A percentile compares a stretch with the other conserved stretches of the same genome.
Conservation (phyloP, 2,888 invertebrate genomes). For the Gari tellinella region DNA sequence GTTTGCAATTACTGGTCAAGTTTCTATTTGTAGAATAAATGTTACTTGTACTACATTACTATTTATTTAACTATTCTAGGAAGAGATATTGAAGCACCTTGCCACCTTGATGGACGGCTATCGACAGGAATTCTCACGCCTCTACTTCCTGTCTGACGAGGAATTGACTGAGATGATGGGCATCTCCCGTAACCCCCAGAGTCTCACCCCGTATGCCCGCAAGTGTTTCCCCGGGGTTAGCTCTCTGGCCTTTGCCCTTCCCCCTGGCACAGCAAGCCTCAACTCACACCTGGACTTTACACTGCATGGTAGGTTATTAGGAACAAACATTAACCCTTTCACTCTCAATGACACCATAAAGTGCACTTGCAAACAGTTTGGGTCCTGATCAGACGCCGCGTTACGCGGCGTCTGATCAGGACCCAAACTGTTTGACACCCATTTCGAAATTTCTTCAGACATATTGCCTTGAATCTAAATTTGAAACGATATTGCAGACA, state of each 20-base stretch:
- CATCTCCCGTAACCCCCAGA: constrained; percentile 80
- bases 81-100: constrained; percentile 79
- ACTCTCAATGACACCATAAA: too few species aligned
- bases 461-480: too few species aligned
- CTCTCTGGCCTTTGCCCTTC: constrained; percentile 77
- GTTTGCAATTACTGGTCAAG: too few species aligned
- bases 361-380: too few species aligned
- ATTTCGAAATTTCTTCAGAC: too few species aligned
- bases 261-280: constrained; percentile 73
- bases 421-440: too few species aligned
- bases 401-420: too few species aligned
- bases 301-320: constrained; percentile 74
- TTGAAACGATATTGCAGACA: too few species aligned
- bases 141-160: constrained; percentile 82
- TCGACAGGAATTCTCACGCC: constrained; percentile 79
- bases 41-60: too few species aligned
- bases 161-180: constrained; percentile 81
- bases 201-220: constrained; percentile 76
- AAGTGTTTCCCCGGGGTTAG: constrained; percentile 82
- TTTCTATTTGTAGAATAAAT: too few species aligned
- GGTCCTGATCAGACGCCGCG: too few species aligned
- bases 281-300: constrained; percentile 80
- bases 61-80: constrained; percentile 67
- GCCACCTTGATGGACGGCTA: constrained; percentile 71
- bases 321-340: too few species aligned